phyloP scores from a whole-genome alignment of 2,888 invertebrate species.

The Drosophila putrida region DNA sequence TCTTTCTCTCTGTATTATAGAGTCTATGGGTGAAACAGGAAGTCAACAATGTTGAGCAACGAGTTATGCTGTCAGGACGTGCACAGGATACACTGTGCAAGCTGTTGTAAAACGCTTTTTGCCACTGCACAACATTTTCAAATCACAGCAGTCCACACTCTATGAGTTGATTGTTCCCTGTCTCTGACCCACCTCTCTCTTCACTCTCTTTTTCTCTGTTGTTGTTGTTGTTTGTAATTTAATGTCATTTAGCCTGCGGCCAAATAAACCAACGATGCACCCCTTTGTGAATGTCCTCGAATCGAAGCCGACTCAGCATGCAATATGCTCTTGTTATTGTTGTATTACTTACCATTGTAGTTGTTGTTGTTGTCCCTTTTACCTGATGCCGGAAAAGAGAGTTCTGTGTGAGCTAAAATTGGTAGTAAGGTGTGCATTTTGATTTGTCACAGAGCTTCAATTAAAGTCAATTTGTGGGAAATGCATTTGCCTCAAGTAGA shows the following conservation, averaged over 20 bases:
- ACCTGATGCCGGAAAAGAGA: slow-evolving; percentile 22
- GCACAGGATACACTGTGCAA: slow-evolving; percentile 80
- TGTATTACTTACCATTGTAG: slow-evolving; percentile 18
- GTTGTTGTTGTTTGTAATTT: slow-evolving; percentile 75
- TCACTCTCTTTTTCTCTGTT: slow-evolving; percentile 30
- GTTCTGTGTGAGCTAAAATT: neutral
- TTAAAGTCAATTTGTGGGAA: slow-evolving; percentile 42
- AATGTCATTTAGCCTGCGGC: slow-evolving; percentile 83
- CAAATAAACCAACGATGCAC: slow-evolving; percentile 72
- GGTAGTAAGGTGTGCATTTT: slow-evolving; percentile 34
- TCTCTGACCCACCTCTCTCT: slow-evolving; percentile 3
- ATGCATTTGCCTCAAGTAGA: slow-evolving; percentile 12
- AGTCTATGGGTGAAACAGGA: slow-evolving; percentile 62
- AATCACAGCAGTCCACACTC: slow-evolving; percentile 53
- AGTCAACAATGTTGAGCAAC: slow-evolving; percentile 69
- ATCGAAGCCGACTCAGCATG: slow-evolving; percentile 41
- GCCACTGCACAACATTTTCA: slow-evolving; percentile 57
- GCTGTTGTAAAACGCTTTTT: slow-evolving; percentile 82
- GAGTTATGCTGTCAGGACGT: slow-evolving; percentile 76
- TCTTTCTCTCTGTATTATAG: neutral
- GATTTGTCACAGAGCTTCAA: slow-evolving; percentile 46
- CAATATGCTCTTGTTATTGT: slow-evolving; percentile 44
- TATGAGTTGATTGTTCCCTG: slow-evolving; percentile 44
- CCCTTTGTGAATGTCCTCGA: slow-evolving; percentile 41
- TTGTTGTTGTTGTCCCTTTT: slow-evolving; percentile 5